phyloP scores from a whole-genome alignment of 2,888 invertebrate genomes.

The Agonopterix alstromeriana region DNA sequence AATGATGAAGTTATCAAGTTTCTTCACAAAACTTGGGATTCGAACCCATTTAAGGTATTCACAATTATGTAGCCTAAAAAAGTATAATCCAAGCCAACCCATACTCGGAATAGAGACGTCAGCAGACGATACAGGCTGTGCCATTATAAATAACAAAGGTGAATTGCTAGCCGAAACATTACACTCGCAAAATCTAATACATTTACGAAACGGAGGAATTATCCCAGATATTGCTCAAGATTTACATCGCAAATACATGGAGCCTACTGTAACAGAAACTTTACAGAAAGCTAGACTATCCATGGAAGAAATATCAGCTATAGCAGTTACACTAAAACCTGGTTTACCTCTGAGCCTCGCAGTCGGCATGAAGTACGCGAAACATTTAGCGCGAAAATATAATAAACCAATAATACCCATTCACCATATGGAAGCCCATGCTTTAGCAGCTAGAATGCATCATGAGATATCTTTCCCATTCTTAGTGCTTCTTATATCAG shows the following conservation, averaged over 20 bases:
- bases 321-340: conserved; percentile 94
- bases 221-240: conserved; percentile 92
- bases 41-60: not conserved
- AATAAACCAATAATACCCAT: conserved; percentile 95
- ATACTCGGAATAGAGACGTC: conserved; percentile 98
- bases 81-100: not conserved
- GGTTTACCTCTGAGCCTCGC: conserved; percentile 86
- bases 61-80: not conserved
- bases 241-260: conserved; percentile 87
- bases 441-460: conserved; percentile 89
- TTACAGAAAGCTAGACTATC: conserved; percentile 77
- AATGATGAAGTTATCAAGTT: conserved; percentile 5
- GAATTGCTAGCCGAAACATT: conserved; percentile 88
- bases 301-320: conserved; percentile 85
- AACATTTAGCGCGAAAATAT: conserved; percentile 81
- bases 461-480: conserved; percentile 88
- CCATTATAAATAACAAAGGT: conserved; percentile 86
- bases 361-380: conserved; percentile 90
- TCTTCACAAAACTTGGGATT: not conserved
- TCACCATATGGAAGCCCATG: conserved; percentile 99
- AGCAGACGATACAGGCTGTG: conserved; percentile 98
- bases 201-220: conserved; percentile 90
- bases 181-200: conserved; percentile 86
- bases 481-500: conserved; percentile 92
- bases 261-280: conserved; percentile 83